A percentile compares a stretch with the other conserved stretches of the same genome.
phyloP scores from a whole-genome alignment of 2,797 vertebrate species.

The Ptychobarbus kaznakovi region DNA sequence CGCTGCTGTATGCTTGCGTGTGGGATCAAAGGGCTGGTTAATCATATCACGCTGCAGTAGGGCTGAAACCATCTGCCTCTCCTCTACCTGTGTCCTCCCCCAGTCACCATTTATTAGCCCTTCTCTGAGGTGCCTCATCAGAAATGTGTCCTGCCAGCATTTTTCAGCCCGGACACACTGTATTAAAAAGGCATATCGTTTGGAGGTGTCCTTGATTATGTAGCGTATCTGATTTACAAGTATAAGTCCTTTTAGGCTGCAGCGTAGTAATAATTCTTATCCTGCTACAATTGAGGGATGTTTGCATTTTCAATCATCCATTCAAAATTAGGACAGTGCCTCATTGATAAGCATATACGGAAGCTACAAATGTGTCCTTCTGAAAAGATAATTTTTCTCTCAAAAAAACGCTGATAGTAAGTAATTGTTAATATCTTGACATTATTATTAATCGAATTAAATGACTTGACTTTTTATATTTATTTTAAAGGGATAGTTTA shows the following conservation, averaged over 20 bases:
- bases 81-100: slow-evolving; percentile 55
- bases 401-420: neutral
- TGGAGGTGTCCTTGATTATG: slow-evolving; percentile 36
- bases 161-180: slow-evolving; percentile 24
- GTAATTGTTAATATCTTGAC: neutral
- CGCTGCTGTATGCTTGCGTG: slow-evolving; percentile 43
- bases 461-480: neutral
- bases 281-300: neutral
- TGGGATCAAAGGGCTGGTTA: slow-evolving; percentile 59
- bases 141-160: slow-evolving; percentile 31
- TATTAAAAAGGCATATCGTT: slow-evolving; percentile 21
- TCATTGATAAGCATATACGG: neutral
- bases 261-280: neutral
- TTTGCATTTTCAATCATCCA: neutral
- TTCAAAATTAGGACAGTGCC: neutral
- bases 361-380: neutral
- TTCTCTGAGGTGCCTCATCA: slow-evolving; percentile 34
- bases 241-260: neutral
- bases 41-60: slow-evolving; percentile 57
- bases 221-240: slow-evolving; percentile 1
- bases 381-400: neutral
- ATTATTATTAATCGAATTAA: neutral
- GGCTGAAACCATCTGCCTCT: slow-evolving; percentile 61
- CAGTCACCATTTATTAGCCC: slow-evolving; percentile 42
- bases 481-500: neutral